Base-by-base conservation (phyloP, 2,888 invertebrate species). In the Aleiodes testaceus region DNA sequence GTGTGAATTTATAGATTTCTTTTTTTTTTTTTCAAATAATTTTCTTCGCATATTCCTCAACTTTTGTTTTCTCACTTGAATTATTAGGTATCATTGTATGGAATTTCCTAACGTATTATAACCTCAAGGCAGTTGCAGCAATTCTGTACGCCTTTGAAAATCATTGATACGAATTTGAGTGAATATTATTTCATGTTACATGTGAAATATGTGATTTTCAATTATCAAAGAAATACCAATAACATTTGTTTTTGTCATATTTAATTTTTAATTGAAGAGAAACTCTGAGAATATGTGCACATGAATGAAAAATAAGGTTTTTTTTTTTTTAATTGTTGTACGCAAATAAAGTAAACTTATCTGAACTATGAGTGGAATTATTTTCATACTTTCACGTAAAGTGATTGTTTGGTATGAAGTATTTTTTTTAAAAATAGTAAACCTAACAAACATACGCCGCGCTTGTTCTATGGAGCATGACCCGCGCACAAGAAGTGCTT, bases 301-400 rank as follows among this genome's bases (percentile, higher is more conserved):
- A n/a, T n/a, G 67, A 11, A 42, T 26, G 47, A 69, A 63, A 66
- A 53, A 45, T 20, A 63, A 68, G 26, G 0, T 26, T 26, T 42
- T 69, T 52, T 18, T 61, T n/a, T 14, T 47, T 5, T 16, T 3
- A 47, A 47, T 47, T 47, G 14, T 45, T 6, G 20, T 63, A 45
- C 11, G 20, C 63, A 63, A 63, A 63, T 63, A 22, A 63, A 45
- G n/a, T 20, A 53, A 61, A 66, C 68, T 55, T 70, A 63, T 72
- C 72, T 68, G 64, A 65, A 55, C 64, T 70, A 76, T 74, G 69
- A 72, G 75, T 72, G 80, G 83, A 82, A 85, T 85, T 81, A 85
- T 86, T 85, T 86, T 82, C 84, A 85, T 85, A 85, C 85, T 86
- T 86, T 86, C 85, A 85, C 85, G 84, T 85, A 84, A 85, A 85